These are phyloP conservation scores for Nomada lathburiana DNA, from an alignment of 2,888 invertebrate species.

Conservation along the genomic window DNA sequence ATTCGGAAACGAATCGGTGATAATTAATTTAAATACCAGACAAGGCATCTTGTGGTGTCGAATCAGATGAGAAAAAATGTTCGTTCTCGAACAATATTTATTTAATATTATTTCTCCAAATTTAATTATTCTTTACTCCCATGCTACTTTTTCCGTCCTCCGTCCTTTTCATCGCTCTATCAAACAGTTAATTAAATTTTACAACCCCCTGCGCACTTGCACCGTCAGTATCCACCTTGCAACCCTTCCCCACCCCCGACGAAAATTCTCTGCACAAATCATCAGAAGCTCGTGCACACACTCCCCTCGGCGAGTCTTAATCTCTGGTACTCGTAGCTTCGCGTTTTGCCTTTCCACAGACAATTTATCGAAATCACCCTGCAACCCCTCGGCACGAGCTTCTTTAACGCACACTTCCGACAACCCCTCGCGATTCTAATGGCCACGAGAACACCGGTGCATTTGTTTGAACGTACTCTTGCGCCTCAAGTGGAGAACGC, in stretches of 20 bases:
- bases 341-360: constrained; percentile 48
- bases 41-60: neutral
- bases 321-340: constrained; percentile 2
- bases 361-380: constrained; percentile 43
- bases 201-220: neutral
- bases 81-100: too few species aligned
- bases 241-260: neutral
- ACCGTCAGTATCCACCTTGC: neutral
- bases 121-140: too few species aligned
- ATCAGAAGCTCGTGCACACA: neutral
- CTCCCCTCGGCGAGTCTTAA: constrained; percentile 10
- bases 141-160: too few species aligned
- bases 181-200: too few species aligned
- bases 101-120: too few species aligned
- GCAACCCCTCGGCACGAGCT: neutral
- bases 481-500: constrained; percentile 81
- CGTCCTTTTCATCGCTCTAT: too few species aligned
- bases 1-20: neutral
- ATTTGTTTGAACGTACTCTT: constrained; percentile 78
- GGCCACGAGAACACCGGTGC: constrained; percentile 64
- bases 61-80: too few species aligned
- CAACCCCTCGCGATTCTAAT: constrained; percentile 63
- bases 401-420: constrained; percentile 59
- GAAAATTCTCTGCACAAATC: constrained; percentile 11
- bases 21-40: neutral